Evolutionary conservation across 2,888 invertebrate species (phyloP).

Genomic region (Pharmacophagus antenor): DNA sequence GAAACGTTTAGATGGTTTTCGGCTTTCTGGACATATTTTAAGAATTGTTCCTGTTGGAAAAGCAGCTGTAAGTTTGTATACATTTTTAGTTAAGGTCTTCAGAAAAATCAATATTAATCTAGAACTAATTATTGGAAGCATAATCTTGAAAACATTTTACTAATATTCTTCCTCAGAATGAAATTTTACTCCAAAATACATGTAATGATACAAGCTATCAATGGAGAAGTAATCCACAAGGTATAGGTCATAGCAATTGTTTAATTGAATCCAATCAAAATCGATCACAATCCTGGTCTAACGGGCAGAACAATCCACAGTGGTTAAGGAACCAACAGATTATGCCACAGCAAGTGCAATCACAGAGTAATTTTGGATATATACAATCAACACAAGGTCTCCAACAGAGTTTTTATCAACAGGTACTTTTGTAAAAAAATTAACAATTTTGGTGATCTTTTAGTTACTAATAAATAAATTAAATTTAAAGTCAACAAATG

Average conservation of each 20-base stretch:
- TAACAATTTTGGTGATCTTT: too few species aligned
- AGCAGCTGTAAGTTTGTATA: constrained; percentile 37
- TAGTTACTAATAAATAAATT: too few species aligned
- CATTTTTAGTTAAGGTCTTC: neutral
- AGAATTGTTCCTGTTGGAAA: constrained; percentile 58
- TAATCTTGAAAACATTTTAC: neutral
- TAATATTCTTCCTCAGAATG: constrained; percentile 2
- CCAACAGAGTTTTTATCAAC: constrained; percentile 10
- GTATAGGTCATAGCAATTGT: neutral
- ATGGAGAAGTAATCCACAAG: constrained; percentile 19
- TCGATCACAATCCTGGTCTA: constrained; percentile 2
- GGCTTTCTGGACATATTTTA: constrained; percentile 50
- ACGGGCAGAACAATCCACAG: constrained; percentile 2
- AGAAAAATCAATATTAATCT: too few species aligned
- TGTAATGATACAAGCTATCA: constrained; percentile 12
- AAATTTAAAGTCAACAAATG: too few species aligned
- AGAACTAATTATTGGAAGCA: neutral
- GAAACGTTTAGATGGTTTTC: constrained; percentile 60
- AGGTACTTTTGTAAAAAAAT: constrained; percentile 2
- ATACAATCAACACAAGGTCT: constrained; percentile 4
- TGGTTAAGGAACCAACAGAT: constrained; percentile 16
- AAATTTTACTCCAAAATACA: constrained; percentile 10
- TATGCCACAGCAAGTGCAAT: constrained; percentile 5
- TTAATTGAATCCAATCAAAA: neutral
- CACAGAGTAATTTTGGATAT: constrained; percentile 15